Percentiles rank a stretch among this genome's conserved stretches.
phyloP scores from a whole-genome alignment of 1,140 invertebrate species.

The Araneus ventricosus region DNA sequence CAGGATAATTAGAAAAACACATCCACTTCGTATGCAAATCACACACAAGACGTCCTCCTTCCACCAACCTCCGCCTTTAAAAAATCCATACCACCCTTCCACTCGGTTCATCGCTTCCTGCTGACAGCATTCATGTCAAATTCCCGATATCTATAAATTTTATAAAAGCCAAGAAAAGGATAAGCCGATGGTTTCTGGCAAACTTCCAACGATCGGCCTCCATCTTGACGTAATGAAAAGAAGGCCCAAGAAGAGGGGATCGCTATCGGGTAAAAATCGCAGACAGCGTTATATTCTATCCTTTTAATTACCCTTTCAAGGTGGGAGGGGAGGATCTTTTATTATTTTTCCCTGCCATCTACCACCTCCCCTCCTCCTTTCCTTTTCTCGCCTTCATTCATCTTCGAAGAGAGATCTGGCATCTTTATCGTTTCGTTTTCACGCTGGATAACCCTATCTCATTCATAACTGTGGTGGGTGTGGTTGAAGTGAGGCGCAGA shows the following conservation, averaged over 20 bases:
- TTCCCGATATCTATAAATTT: neutral
- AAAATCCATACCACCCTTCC: neutral
- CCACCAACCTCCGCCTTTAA: too few species aligned
- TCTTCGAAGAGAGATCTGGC: too few species aligned
- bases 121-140: neutral
- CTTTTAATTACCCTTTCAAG: conserved; percentile 67
- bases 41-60: too few species aligned
- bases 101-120: neutral
- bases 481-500: conserved; percentile 3
- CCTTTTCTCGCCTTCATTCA: conserved; percentile 56
- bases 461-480: conserved; percentile 68
- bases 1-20: too few species aligned
- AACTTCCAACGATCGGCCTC: neutral
- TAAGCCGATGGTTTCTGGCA: conserved; percentile 4
- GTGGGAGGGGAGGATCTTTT: conserved; percentile 6
- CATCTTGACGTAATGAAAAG: conserved; percentile 21
- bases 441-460: conserved; percentile 51
- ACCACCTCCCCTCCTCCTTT: neutral
- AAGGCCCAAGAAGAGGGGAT: conserved; percentile 12
- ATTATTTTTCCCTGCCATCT: neutral
- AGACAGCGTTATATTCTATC: conserved; percentile 33
- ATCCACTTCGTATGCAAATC: too few species aligned
- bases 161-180: conserved; percentile 1
- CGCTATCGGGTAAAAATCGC: conserved; percentile 51
- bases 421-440: conserved; percentile 71